Base-by-base conservation (phyloP, 2,113 vertebrate genomes). In the Lampris megalopsis region DNA sequence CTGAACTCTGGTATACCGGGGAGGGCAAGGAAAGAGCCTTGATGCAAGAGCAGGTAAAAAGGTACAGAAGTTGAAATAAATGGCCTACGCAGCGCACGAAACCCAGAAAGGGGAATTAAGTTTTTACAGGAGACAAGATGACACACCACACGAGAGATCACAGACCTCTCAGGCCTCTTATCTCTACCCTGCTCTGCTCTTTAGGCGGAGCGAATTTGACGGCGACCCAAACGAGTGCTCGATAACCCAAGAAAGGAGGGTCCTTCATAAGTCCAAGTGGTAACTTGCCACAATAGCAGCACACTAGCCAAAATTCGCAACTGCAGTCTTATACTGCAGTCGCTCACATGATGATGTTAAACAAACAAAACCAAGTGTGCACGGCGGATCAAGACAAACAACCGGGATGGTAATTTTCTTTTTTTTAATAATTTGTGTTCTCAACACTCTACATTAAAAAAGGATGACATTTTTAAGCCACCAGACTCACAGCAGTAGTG, bases 201-300 rank as follows among this genome's bases (percentile, higher is more conserved):
- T 72, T 11, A 78, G 53, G 49, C 71, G 80, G 59, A 45, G 35
- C 54, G 41, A 71, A 80, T 71, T 83, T 81, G 88, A 75, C 52
- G 84, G 80, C 85, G 85, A 79, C 78, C 68, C 71, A 71, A 77
- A 57, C 47, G 73, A 86, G 83, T 74, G 68, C 35, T 88, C 68
- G 90, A 93, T 92, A 92, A 92, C 84, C 81, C 74, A 42, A 67
- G 70, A 78, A 86, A 35, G 36, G 77, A 79, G 77, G 71, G 71
- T 62, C 74, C 24, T 24, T 24, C 24, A 24, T 24, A 24, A 24
- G 24, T 24, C 24, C 24, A 24, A 24, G 24, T 24, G 24, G 24
- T 24, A 24, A 24, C 24, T 24, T 24, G 24, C 24, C 24, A 24
- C 24, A 24, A 24, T 24, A 24, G 24, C 24, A 24, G 24, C 24